Percentiles rank a stretch among this genome's conserved stretches.
These are phyloP conservation scores for Cryptotermes secundus DNA, from an alignment of 1,140 invertebrate genomes.

Conservation along the genomic window DNA sequence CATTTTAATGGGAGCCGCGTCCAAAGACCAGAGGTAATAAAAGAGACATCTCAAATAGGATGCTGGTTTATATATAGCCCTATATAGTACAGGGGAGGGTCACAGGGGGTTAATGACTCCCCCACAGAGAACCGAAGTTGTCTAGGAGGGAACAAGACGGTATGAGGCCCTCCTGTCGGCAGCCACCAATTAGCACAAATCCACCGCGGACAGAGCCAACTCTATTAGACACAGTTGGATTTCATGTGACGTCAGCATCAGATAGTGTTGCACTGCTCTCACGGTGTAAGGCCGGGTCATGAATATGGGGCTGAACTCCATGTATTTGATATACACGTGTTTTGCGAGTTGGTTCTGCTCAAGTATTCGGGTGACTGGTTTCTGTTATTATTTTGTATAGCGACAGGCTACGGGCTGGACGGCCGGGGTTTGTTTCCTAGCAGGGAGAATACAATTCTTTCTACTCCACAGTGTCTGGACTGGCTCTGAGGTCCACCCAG, in stretches of 20 bases:
- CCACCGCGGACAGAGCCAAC: not conserved
- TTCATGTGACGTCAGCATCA: not conserved
- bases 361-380: too few species aligned
- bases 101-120: slow-evolving; percentile 12
- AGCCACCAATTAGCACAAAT: not conserved
- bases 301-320: not conserved
- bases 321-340: too few species aligned
- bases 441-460: too few species aligned
- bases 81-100: not conserved
- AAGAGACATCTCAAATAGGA: not conserved
- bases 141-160: not conserved
- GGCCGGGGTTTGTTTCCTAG: too few species aligned
- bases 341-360: too few species aligned
- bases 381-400: too few species aligned
- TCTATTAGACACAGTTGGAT: not conserved
- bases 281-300: not conserved
- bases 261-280: not conserved
- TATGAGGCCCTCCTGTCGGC: not conserved
- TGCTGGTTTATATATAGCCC: too few species aligned
- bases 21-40: not conserved
- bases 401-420: too few species aligned
- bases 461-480: too few species aligned
- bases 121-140: not conserved
- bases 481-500: too few species aligned
- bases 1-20: not conserved